Percentiles rank a stretch among this genome's conserved stretches.
These are phyloP conservation scores for Temnothorax unifasciatus DNA, from an alignment of 2,888 invertebrate genomes.

Conservation along the genomic window DNA sequence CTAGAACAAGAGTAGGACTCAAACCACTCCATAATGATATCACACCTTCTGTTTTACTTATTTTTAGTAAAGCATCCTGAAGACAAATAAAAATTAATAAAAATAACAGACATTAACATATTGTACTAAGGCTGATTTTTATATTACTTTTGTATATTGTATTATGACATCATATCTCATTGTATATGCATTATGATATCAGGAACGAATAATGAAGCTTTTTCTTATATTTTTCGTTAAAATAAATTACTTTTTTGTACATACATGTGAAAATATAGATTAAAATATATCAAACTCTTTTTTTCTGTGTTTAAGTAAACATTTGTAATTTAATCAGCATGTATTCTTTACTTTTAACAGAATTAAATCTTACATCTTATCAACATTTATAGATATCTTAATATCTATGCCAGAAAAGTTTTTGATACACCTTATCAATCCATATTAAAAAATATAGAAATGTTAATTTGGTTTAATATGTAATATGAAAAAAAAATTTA, in stretches of 20 bases:
- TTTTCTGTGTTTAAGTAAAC: not conserved
- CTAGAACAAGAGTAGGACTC: constrained; percentile 97
- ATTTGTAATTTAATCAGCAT: not conserved
- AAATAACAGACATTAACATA: constrained; percentile 25
- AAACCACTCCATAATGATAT: constrained; percentile 98
- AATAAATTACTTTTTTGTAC: not conserved
- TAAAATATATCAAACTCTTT: not conserved
- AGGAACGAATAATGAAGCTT: not conserved
- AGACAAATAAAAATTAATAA: constrained; percentile 32
- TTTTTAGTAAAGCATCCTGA: constrained; percentile 98
- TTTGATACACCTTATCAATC: not conserved
- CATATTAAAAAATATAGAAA: not conserved
- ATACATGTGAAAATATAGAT: not conserved
- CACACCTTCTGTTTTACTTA: constrained; percentile 95
- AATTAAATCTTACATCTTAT: not conserved
- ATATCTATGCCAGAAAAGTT: too few species aligned
- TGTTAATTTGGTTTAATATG: not conserved
- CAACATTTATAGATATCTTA: not conserved
- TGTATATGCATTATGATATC: not conserved
- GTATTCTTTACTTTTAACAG: not conserved
- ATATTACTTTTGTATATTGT: not conserved
- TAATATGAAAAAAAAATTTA: not conserved
- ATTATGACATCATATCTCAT: not conserved
- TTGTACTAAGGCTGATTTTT: not conserved
- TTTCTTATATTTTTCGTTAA: too few species aligned